Conservation (phyloP, 2,797 vertebrate species). For the Pangasius mekongensis region DNA sequence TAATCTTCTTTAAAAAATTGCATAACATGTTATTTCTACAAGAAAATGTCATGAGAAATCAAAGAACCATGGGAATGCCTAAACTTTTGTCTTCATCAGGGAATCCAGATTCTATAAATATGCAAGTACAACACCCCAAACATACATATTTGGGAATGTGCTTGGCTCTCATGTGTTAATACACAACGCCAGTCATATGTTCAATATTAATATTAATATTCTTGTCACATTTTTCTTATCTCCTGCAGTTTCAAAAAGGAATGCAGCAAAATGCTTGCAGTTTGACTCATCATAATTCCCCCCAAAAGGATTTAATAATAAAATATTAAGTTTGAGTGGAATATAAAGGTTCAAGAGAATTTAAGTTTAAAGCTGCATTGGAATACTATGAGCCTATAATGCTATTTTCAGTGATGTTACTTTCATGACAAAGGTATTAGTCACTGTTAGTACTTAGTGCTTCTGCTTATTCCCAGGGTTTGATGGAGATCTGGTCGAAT, state of each 20-base stretch:
- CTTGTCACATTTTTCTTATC: not conserved
- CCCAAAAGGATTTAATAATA: not conserved
- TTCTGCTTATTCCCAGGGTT: constrained; percentile 78
- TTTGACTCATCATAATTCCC: not conserved
- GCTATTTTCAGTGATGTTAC: not conserved
- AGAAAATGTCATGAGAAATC: not conserved
- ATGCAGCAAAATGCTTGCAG: not conserved
- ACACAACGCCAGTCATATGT: not conserved
- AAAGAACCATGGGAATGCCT: not conserved
- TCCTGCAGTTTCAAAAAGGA: not conserved
- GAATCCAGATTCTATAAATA: not conserved
- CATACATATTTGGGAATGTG: too few species aligned
- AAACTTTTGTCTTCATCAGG: not conserved
- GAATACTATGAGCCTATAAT: not conserved
- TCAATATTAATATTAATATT: not conserved
- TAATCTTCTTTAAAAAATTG: not conserved
- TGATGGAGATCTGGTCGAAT: constrained; percentile 98
- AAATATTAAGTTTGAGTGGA: not conserved
- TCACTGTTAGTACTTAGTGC: constrained; percentile 16
- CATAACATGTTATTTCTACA: not conserved
- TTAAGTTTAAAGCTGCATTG: not conserved
- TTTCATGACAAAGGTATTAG: not conserved
- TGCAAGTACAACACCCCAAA: not conserved
- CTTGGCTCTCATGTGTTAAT: not conserved
- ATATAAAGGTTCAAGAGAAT: not conserved